Evolutionary conservation across 2,797 vertebrate genomes (phyloP), one percentile per base, ranked within the genome.

Genomic region (Molossus alvarezi): DNA sequence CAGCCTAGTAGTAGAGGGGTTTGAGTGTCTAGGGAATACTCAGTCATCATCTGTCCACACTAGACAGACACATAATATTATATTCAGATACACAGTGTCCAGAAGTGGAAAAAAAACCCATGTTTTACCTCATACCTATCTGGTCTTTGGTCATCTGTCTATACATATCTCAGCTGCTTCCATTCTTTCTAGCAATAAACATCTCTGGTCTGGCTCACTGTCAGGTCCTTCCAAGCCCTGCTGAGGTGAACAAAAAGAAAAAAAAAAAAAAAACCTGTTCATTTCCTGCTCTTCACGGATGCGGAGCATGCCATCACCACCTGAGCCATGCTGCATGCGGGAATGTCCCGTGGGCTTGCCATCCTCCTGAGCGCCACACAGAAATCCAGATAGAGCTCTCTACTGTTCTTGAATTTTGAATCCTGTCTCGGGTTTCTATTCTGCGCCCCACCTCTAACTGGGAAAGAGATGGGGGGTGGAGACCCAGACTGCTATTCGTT

Each of bases 341-440:
- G 45, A 41, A 67, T 18, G 51, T 58, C 48, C 53, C n/a, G 2
- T 12, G 20, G 48, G 1, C 14, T 17, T 58, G 9, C 23, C 33
- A 10, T 33, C 20, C 21, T 80, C 29, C 37, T 88, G 51, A 90
- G 2, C 6, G 80, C 37, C 45, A n/a, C 41, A 21, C n/a, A 62
- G 37, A 90, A 92, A 81, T 51, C 18, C 23, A 97, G 27, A 60
- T 2, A 57, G 48, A 87, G 15, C 15, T 85, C 14, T 72, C 3
- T 9, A 23, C 21, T 83, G 9, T 11, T 60, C 41, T 64, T 51
- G 37, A 48, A 27, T 21, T 84, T 80, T 69, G 77, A 77, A 67
- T 84, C 76, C 45, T 79, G 10, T 41, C 55, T 92, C 33, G 18
- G 7, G 20, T 79, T 91, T 95, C 64, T 64, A 57, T 80, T 85